Conservation (phyloP, 2,888 invertebrate genomes). For the Drosophila bunnanda region DNA sequence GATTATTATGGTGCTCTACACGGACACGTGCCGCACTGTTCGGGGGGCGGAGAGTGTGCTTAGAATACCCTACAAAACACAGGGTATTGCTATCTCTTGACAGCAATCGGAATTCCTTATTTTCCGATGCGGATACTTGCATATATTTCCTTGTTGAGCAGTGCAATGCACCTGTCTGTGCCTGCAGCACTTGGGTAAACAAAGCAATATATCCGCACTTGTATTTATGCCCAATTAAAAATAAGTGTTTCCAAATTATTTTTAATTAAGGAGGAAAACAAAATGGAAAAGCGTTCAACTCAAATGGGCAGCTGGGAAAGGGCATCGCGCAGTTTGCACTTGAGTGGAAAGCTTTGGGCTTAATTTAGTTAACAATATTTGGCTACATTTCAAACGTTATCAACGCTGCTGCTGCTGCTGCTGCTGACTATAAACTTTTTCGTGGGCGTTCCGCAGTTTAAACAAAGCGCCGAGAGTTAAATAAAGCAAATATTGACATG, state of each 20-base stretch:
- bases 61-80: conserved; percentile 19
- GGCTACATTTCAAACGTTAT: conserved; percentile 42
- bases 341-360: conserved; percentile 14
- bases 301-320: conserved; percentile 7
- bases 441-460: conserved; percentile 45
- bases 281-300: not conserved
- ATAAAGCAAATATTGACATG: conserved; percentile 68
- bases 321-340: conserved; percentile 26
- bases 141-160: conserved; percentile 11
- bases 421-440: conserved; percentile 33
- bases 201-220: conserved; percentile 8
- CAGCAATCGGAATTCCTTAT: conserved; percentile 3
- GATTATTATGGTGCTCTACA: conserved; percentile 7
- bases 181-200: conserved; percentile 37
- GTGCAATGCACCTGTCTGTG: conserved; percentile 28
- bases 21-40: conserved; percentile 34
- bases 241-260: conserved; percentile 2
- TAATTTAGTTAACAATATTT: conserved; percentile 51
- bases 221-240: not conserved
- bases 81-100: conserved; percentile 1
- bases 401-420: conserved; percentile 16
- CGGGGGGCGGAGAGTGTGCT: not conserved
- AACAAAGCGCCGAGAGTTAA: conserved; percentile 62
- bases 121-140: not conserved
- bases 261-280: not conserved